Evolutionary conservation across 92 coral and sea anemone species (phyloP), one percentile per base, ranked within the genome.

Genomic region (Micromussa lordhowensis): DNA sequence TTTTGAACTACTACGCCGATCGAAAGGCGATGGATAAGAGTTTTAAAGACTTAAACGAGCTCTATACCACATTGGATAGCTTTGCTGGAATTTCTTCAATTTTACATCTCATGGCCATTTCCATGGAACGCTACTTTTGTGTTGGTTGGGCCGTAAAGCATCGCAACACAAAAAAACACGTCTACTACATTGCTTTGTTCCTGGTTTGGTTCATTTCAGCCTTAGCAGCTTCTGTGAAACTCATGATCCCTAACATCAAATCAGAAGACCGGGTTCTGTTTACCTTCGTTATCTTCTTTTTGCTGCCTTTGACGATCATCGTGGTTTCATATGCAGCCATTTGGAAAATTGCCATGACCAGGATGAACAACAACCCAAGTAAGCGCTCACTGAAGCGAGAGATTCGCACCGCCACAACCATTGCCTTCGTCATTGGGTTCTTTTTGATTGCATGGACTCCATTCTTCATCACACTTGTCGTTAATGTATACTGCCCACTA

Each of bases 71-170:
- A 22, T 53, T 95, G 77, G 98, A 95, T 34, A 91, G 89, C 51
- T 95, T 95, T 71, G 94, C 96, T 2, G 98, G 98, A 29, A 92
- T 95, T 18, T 94, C 96, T 18, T 95, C 98, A 5, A 95, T 95
- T 51, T 89, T 93, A 2, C 94, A 93, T 78, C 92, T 95, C 34
- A 93, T 95, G 98, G 94, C 93, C 18, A 93, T 95, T 68, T 90
- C 94, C 34, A 87, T 95, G 89, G 98, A 93, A 84, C 75, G 98
- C 11, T 95, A 95, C 51, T 95, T 95, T 75, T 95, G 98, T 55
- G 98, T 95, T 14, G 98, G 96, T 5, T 95, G 98, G 98, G 98
- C 98, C 13, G 92, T 95, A 49, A 95, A 90, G 71, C 98, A 93
- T 74, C 93, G 98, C 8, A 95, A 95, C 87, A 86, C 89, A 34